phyloP scores from a whole-genome alignment of 1,140 invertebrate species.

The Cheumatopsyche charites region DNA sequence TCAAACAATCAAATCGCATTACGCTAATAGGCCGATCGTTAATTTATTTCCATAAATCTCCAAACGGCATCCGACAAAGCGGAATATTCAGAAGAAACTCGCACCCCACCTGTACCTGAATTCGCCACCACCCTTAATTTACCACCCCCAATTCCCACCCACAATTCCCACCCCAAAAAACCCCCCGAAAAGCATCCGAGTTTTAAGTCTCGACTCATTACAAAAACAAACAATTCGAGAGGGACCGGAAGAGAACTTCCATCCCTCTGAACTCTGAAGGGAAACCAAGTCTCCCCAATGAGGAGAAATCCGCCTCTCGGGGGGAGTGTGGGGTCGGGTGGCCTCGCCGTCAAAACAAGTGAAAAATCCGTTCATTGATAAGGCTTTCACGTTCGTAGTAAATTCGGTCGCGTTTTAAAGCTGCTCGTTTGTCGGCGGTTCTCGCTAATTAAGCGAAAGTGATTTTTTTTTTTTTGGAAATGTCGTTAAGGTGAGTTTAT shows the following conservation, averaged over 20 bases:
- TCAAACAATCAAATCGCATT: constrained; percentile 7
- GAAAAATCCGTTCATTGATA: constrained; percentile 47
- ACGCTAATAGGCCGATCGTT: constrained; percentile 1
- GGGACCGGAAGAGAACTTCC: neutral
- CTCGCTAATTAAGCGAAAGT: neutral
- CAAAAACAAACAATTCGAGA: constrained; percentile 36
- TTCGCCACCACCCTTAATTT: too few relatives aligned
- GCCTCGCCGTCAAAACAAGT: constrained; percentile 36
- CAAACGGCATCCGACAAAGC: neutral
- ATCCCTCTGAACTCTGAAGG: neutral
- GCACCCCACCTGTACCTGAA: constrained; percentile 5
- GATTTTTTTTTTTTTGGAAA: too few relatives aligned
- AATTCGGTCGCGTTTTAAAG: constrained; percentile 36
- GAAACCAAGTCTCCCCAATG: neutral
- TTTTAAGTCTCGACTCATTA: constrained; percentile 30
- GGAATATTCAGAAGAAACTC: neutral
- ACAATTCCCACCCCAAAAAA: too few relatives aligned
- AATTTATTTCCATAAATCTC: constrained; percentile 8
- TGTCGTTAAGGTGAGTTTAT: too few relatives aligned
- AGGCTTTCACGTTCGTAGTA: constrained; percentile 46
- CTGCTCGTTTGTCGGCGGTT: constrained; percentile 11
- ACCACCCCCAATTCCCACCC: too few relatives aligned
- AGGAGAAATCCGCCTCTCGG: constrained; percentile 3
- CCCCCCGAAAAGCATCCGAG: neutral
- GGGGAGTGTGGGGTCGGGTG: neutral